These are phyloP conservation scores for Turdus rufiventris DNA, from an alignment of 2,113 vertebrate genomes.

Conservation along the genomic window DNA sequence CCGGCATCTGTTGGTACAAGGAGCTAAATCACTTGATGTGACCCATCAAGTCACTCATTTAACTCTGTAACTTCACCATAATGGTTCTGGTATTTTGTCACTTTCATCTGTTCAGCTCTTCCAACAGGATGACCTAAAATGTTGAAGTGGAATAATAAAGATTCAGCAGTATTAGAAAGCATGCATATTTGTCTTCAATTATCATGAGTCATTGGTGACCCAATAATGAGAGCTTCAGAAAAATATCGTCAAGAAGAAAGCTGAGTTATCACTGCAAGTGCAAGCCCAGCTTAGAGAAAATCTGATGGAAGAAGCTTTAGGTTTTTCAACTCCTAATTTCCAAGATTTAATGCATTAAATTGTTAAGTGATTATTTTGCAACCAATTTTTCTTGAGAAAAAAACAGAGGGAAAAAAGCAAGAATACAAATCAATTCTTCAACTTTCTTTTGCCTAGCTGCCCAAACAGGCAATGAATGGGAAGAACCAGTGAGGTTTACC, in stretches of 20 bases:
- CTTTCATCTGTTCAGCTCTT: neutral
- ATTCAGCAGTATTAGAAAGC: neutral
- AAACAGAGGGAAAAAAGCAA: neutral
- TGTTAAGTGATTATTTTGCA: neutral
- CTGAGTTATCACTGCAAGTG: neutral
- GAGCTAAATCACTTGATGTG: neutral
- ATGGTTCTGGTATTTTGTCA: neutral
- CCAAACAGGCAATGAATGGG: neutral
- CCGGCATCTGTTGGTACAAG: neutral
- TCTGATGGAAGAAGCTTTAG: neutral
- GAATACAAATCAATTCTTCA: neutral
- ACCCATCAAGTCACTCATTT: neutral
- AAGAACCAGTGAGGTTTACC: neutral
- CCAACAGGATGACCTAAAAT: neutral
- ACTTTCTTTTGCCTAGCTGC: neutral
- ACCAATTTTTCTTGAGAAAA: neutral
- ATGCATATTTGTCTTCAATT: neutral
- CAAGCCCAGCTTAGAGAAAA: neutral
- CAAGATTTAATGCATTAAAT: neutral
- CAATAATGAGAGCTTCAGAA: neutral
- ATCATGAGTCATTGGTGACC: neutral
- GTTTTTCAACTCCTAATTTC: neutral
- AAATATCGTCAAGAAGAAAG: neutral
- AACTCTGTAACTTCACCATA: neutral
- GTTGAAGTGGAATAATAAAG: neutral